These are phyloP conservation scores for Hyles lineata DNA, from an alignment of 2,888 invertebrate species.

Conservation along the genomic window DNA sequence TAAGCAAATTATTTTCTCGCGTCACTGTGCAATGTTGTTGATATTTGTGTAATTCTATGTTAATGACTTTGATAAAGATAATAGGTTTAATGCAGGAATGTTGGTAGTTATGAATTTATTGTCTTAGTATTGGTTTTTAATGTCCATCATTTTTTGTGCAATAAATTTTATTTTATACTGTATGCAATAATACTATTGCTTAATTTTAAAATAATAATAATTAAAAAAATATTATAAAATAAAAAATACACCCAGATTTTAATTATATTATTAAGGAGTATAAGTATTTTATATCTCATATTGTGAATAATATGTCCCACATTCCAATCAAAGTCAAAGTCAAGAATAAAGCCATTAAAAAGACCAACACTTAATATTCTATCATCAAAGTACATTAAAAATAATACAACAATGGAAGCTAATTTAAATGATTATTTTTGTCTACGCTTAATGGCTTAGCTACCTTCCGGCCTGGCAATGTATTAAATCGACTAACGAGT, in stretches of 20 bases:
- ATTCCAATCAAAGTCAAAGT: neutral
- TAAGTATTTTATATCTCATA: neutral
- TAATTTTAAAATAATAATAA: too few relatives aligned
- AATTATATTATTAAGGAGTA: too few relatives aligned
- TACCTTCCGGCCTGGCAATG: neutral
- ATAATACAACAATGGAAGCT: neutral
- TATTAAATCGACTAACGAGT: conserved; percentile 2
- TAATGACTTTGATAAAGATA: conserved; percentile 13
- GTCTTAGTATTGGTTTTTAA: neutral
- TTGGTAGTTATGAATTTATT: neutral
- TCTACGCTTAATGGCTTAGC: neutral
- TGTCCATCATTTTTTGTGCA: too few relatives aligned
- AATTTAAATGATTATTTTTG: neutral
- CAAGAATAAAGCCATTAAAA: neutral
- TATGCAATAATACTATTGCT: too few relatives aligned
- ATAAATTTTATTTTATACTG: too few relatives aligned
- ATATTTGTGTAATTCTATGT: conserved; percentile 25
- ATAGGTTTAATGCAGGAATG: neutral
- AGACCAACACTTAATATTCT: neutral
- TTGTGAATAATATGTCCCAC: neutral
- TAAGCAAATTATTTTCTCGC: conserved; percentile 38
- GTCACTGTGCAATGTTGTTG: conserved; percentile 33
- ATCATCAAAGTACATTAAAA: neutral
- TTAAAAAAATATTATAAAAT: too few relatives aligned
- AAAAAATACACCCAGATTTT: neutral